Evolutionary conservation across 2,797 vertebrate genomes (phyloP).

Genomic region (Remorina albescens): DNA sequence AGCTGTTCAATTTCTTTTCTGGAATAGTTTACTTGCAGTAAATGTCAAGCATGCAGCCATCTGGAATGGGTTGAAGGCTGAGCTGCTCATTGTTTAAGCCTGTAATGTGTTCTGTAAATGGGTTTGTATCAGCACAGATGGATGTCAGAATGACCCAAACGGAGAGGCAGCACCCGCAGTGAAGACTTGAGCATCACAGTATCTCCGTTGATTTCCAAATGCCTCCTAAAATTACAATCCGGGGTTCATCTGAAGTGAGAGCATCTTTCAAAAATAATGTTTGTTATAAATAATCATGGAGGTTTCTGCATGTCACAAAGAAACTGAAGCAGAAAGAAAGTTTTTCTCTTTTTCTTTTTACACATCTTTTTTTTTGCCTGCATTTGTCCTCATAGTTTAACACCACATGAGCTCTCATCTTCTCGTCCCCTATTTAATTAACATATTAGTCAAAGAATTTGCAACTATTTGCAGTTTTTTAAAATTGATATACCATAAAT

Average conservation of each 20-base stretch:
- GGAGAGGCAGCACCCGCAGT: slow-evolving; percentile 19
- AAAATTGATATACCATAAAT: too few relatives aligned
- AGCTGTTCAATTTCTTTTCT: slow-evolving; percentile 6
- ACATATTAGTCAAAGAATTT: too few relatives aligned
- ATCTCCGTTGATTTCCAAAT: slow-evolving; percentile 18
- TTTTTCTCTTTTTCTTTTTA: too few relatives aligned
- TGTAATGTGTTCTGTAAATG: slow-evolving; percentile 49
- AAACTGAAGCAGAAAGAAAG: neutral
- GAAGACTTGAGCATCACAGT: slow-evolving; percentile 24
- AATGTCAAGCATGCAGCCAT: slow-evolving; percentile 29
- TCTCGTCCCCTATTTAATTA: too few relatives aligned
- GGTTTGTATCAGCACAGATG: slow-evolving; percentile 32
- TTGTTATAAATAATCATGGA: neutral
- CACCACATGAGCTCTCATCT: too few relatives aligned
- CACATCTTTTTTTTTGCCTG: too few relatives aligned
- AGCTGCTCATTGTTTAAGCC: slow-evolving; percentile 38
- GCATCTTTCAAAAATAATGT: slow-evolving; percentile 29
- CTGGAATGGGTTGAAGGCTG: slow-evolving; percentile 33
- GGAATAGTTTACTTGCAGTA: slow-evolving; percentile 30
- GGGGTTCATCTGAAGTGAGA: slow-evolving; percentile 28
- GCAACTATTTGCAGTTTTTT: too few relatives aligned
- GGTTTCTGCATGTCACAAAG: slow-evolving; percentile 9
- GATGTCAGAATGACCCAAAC: slow-evolving; percentile 42
- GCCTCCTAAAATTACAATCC: slow-evolving; percentile 6
- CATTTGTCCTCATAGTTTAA: too few relatives aligned